Base-by-base conservation (phyloP, 2,797 vertebrate genomes). In the Eulemur rubriventer region DNA sequence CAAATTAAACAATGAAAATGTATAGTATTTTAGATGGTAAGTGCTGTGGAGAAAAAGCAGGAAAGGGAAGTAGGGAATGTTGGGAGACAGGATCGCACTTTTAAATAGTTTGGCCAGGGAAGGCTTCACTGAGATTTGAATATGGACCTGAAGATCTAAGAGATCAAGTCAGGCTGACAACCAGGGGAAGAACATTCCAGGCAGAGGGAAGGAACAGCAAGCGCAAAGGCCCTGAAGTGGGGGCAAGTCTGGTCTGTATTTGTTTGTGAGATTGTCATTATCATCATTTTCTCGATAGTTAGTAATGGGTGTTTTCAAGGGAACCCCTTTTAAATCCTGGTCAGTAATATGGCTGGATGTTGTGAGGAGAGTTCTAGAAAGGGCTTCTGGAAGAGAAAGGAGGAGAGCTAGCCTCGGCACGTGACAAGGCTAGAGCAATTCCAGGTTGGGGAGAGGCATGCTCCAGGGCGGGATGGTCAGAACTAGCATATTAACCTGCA, bases 311-410 rank as follows among this genome's bases (percentile, higher is more conserved):
- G 43, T 41, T 93, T 73, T 82, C 67, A 46, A 73, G 35, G 35
- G 14, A 87, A 52, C 5, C 4, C 33, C 20, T 86, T 76, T 91
- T 70, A 76, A 95, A 35, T 20, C 48, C 35, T n/a, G 20, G 41
- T 41, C 13, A 55, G 30, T 63, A 70, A 9, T 46, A 43, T 87
- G 76, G 6, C 33, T 96, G 67, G 20, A 52, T 75, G 18, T 92
- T 86, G 43, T 59, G 61, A 90, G 55, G 85, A 73, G 69, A 61
- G 55, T 67, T 94, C 61, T 86, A 89, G 93, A 87, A 95, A 81
- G 52, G 14, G 6, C 43, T 72, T 41, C 30, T 70, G 48, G 84
- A 50, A 35, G 78, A 96, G 78, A 91, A 67, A 43, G 78, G 72
- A 93, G 48, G 52, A 73, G 69, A 92, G 57, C 46, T 67, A 26